Percentiles rank a stretch among this genome's conserved stretches.
Evolutionary conservation across 1,140 invertebrate genomes (phyloP).

Genomic region (Calliphora vicina): DNA sequence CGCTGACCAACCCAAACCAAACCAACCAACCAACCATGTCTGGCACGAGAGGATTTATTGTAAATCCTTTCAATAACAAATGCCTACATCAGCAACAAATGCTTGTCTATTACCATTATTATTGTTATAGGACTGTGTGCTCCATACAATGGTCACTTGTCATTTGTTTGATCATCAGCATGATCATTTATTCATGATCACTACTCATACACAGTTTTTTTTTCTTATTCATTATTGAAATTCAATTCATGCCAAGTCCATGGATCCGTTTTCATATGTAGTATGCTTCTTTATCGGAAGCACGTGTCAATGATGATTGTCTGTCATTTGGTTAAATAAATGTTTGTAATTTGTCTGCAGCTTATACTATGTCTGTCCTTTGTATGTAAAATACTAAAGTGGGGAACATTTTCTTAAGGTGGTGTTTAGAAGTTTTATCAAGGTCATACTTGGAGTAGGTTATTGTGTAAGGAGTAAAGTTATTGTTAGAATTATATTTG

Average conservation of each 20-base stretch:
- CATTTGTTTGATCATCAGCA: not conserved
- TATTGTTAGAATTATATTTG: not conserved
- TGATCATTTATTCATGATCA: conserved; percentile 4
- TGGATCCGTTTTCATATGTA: conserved; percentile 22
- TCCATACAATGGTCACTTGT: not conserved
- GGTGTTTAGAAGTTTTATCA: not conserved
- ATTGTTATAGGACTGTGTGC: not conserved
- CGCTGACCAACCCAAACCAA: too few relatives aligned
- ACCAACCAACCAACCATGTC: not conserved
- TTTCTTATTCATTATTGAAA: not conserved
- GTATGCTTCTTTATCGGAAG: conserved; percentile 35
- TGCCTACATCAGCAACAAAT: not conserved
- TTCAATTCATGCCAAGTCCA: not conserved
- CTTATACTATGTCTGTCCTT: not conserved
- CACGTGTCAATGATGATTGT: conserved; percentile 35
- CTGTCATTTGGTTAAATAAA: not conserved
- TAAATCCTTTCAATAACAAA: not conserved
- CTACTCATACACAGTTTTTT: not conserved
- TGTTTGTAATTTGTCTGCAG: conserved; percentile 19
- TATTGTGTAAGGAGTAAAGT: conserved; percentile 8
- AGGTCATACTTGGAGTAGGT: conserved; percentile 7
- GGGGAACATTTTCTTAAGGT: not conserved
- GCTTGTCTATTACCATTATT: not conserved
- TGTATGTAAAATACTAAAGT: not conserved
- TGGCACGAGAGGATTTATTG: not conserved